Evolutionary conservation across 2,113 vertebrate species (phyloP), one percentile per base, ranked within the genome.

Genomic region (Hylia prasina): DNA sequence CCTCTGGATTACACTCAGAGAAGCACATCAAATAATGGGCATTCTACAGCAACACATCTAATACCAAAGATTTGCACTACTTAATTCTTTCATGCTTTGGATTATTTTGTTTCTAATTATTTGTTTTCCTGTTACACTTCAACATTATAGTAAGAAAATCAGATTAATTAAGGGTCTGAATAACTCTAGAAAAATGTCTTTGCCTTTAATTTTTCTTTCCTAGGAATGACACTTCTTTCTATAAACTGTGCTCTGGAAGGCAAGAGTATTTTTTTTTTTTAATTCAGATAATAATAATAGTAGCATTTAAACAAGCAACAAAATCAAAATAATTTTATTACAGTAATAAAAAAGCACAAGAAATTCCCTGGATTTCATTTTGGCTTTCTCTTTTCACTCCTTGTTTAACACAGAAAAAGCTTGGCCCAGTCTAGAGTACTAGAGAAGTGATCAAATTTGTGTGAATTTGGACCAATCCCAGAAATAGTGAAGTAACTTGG

Each of bases 321-420:
- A 65, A 69, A 11, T 1, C 3, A 35, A 13, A 61, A 4, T 0
- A 37, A 30, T 22, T 82, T 79, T 45, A 35, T 35, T 65, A 4
- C 6, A 64, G 13, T 24, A 51, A 51, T 39, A 39, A 7, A 15
- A 4, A 63, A 56, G 3, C 31, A 3, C 3, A 11, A 88, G 30
- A 66, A 75, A 68, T 11, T 39, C 13, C 50, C 23, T 63, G 25
- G 25, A 51, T 87, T 96, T 82, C 2, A 35, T 78, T 50, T 57
- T 87, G 19, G 0, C 9, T 45, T 70, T 87, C 13, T 13, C 5
- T 30, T 23, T 64, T 81, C 31, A 33, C 4, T 28, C 2, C 25
- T 27, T 33, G 1, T 45, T 87, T 73, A 63, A 66, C 6, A 27
- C 3, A 21, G 19, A 53, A 92, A 56, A 71, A 27, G 1, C 3